A percentile compares a stretch with the other conserved stretches of the same genome.
Conservation (phyloP, 2,797 vertebrate species). For the Scolopax rusticola region DNA sequence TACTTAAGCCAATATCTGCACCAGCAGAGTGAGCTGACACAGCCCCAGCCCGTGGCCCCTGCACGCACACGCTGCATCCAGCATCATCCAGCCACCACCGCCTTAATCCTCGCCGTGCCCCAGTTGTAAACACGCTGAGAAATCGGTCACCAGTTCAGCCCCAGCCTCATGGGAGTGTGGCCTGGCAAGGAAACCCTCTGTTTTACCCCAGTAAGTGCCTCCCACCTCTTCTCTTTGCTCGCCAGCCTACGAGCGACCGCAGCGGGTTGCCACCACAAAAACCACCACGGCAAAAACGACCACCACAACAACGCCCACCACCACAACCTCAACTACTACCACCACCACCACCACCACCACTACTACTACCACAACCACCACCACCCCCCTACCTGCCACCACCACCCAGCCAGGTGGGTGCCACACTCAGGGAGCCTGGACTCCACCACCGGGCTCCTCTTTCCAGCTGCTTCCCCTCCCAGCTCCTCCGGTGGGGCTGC, state of each 20-base stretch:
- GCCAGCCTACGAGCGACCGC: slow-evolving; percentile 33
- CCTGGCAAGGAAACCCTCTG: background rate
- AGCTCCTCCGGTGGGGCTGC: background rate
- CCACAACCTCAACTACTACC: background rate
- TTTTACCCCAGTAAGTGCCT: background rate
- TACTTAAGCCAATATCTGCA: slow-evolving; percentile 56
- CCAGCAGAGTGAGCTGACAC: slow-evolving; percentile 18
- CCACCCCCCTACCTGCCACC: background rate
- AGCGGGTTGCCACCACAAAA: background rate
- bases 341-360: background rate
- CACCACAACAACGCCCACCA: background rate
- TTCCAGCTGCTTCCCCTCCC: background rate
- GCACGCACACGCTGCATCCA: background rate
- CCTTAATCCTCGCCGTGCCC: slow-evolving; percentile 9
- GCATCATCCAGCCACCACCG: fast-evolving
- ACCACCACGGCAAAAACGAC: background rate
- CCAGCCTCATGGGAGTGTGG: background rate
- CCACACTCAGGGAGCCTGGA: background rate
- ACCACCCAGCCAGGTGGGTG: slow-evolving; percentile 78
- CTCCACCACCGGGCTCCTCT: fast-evolving
- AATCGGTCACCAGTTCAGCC: background rate
- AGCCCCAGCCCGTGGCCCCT: background rate
- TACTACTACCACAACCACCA: background rate
- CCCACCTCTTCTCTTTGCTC: slow-evolving; percentile 52
- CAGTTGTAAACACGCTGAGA: background rate